Evolutionary conservation across 1,140 invertebrate genomes (phyloP), one percentile per base, ranked within the genome.

Genomic region (Batillaria attramentaria): DNA sequence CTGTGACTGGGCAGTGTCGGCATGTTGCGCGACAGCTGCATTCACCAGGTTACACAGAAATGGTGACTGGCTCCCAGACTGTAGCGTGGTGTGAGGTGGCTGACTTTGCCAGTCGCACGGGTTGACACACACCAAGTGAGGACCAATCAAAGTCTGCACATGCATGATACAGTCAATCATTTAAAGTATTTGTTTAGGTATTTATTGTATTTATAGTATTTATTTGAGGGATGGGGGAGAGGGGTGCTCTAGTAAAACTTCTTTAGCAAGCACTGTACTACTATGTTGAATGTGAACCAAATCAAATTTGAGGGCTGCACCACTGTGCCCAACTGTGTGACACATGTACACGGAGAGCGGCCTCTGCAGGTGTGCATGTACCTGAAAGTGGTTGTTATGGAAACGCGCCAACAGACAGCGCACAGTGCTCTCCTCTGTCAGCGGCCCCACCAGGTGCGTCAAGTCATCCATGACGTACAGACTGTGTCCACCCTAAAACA

Each of bases 1-100:
- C 92, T 98, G 97, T 28, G 97, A 97, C 91, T 97, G 97, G 77
- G 96, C 96, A 72, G 96, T 97, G 92, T 98, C 97, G 42, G 95
- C 95, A 91, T 98, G 96, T 90, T 98, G 97, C 82, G 96, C 93
- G 68, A 98, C 95, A 13, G 97, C 96, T 91, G 97, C 96, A 90
- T 96, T 95, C 41, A 98, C 96, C 20, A 98, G 95, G 37, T 62
- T 33, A 43, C 41, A 42, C 75, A 68, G 10, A 24, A 65, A 43
- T 31, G 13, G 3, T 20, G 73, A 76, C 57, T 60, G 57, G 46
- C 65, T 37, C 18, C 42, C 50, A 0, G 28, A 35, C 4, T 73
- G 35, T 2, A 50, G 70, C 33, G 50, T 35, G 35, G 70, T 73
- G 43, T 73, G 42, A 4, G 70, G 50, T 3, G 70, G 50, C 20